A percentile compares a stretch with the other conserved stretches of the same genome.
These are phyloP conservation scores for Phalangium opilio DNA, from an alignment of 2,888 invertebrate genomes.

Conservation along the genomic window DNA sequence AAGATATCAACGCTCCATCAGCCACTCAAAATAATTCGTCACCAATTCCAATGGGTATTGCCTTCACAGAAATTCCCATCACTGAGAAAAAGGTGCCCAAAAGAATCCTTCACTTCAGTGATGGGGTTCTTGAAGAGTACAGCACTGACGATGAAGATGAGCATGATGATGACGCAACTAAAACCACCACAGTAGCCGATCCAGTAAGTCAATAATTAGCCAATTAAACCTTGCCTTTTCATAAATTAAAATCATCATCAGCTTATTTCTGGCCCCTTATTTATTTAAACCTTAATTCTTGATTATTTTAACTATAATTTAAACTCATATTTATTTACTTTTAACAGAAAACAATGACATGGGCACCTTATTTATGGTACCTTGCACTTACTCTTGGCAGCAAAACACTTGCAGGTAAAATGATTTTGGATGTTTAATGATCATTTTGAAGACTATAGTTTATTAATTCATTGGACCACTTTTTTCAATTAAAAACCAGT, in stretches of 20 bases:
- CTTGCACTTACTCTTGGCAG: slow-evolving; percentile 10
- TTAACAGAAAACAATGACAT: slow-evolving; percentile 3
- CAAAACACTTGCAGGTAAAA: slow-evolving; percentile 12
- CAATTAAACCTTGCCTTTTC: too few species aligned
- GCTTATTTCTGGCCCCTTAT: too few species aligned
- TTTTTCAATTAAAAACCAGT: too few species aligned
- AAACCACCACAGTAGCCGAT: background rate
- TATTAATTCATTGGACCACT: too few species aligned
- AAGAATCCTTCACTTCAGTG: slow-evolving; percentile 17
- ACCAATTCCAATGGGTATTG: too few species aligned
- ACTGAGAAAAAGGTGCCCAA: slow-evolving; percentile 11
- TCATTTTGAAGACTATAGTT: too few species aligned
- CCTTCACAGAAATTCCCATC: too few species aligned
- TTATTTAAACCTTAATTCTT: background rate
- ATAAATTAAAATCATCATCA: too few species aligned
- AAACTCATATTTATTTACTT: background rate
- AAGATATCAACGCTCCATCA: too few species aligned
- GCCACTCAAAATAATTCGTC: too few species aligned
- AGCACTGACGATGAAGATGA: slow-evolving; percentile 12
- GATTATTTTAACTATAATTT: background rate
- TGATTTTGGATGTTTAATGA: too few species aligned
- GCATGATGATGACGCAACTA: background rate
- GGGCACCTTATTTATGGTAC: slow-evolving; percentile 16
- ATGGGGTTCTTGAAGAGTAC: slow-evolving; percentile 19
- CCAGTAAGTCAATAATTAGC: background rate